These are phyloP conservation scores for Brachypterus glaber DNA, from an alignment of 2,888 invertebrate species.

Conservation along the genomic window DNA sequence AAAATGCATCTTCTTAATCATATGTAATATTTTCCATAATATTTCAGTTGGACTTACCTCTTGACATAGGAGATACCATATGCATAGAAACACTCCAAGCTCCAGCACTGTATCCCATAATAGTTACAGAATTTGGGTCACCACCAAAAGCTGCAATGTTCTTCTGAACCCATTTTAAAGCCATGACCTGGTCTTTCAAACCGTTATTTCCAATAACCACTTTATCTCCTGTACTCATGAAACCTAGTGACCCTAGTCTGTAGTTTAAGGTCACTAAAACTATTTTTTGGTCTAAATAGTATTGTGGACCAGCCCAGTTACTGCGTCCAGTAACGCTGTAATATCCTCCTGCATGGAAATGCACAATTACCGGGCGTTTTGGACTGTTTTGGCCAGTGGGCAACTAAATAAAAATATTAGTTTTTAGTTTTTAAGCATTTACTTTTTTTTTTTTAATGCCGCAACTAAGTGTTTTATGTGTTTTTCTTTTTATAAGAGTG, in stretches of 20 bases:
- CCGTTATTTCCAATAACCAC: conserved; percentile 57
- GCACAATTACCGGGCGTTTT: conserved; percentile 53
- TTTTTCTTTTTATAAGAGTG: too few relatives aligned
- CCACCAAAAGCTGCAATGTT: conserved; percentile 59
- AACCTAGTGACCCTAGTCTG: conserved; percentile 46
- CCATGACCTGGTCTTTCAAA: conserved; percentile 56
- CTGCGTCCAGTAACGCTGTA: conserved; percentile 53
- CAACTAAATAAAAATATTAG: conserved; percentile 25
- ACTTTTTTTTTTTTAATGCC: not conserved
- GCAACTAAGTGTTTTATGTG: not conserved
- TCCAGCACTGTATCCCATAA: conserved; percentile 48
- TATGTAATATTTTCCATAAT: too few relatives aligned
- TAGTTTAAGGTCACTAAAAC: conserved; percentile 59
- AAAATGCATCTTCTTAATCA: too few relatives aligned
- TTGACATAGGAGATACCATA: conserved; percentile 55
- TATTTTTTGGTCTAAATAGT: conserved; percentile 54
- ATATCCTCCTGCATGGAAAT: conserved; percentile 61
- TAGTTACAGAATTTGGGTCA: conserved; percentile 50
- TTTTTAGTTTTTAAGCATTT: not conserved
- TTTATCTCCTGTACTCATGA: conserved; percentile 49
- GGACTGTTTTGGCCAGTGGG: conserved; percentile 31
- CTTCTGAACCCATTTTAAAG: conserved; percentile 52
- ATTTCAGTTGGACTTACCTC: conserved; percentile 31
- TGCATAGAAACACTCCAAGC: conserved; percentile 36
- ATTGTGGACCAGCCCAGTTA: conserved; percentile 47